Conservation (phyloP, 1,140 invertebrate species). For the Philotrypesis tridentata region DNA sequence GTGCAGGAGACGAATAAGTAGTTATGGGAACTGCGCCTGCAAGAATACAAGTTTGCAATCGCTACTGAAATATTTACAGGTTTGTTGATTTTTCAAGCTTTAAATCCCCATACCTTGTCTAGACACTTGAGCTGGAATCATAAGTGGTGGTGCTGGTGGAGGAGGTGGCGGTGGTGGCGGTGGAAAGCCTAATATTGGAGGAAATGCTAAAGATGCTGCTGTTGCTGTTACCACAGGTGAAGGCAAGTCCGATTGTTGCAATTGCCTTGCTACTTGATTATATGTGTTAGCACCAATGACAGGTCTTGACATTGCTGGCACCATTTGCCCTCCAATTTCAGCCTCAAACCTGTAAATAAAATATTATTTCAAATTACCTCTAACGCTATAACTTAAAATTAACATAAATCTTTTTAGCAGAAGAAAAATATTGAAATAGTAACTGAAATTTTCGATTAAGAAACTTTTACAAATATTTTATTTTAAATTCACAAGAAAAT, state of each 20-base stretch:
- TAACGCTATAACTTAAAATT: background rate
- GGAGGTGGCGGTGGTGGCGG: slow-evolving; percentile 77
- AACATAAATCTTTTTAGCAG: too few relatives aligned
- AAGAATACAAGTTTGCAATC: slow-evolving; percentile 38
- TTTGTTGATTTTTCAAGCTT: slow-evolving; percentile 34
- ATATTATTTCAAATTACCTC: background rate
- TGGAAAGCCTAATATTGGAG: slow-evolving; percentile 68
- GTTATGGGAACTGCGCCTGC: slow-evolving; percentile 68
- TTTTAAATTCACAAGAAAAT: slow-evolving; percentile 6
- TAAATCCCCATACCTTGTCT: slow-evolving; percentile 63
- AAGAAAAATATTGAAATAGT: background rate
- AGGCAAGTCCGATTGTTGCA: slow-evolving; percentile 75
- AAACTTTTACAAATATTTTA: background rate
- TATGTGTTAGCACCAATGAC: slow-evolving; percentile 82
- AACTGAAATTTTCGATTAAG: background rate
- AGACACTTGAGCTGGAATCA: slow-evolving; percentile 77
- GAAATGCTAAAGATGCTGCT: slow-evolving; percentile 63
- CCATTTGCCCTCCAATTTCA: slow-evolving; percentile 83
- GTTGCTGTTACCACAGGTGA: slow-evolving; percentile 67
- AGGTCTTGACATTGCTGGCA: slow-evolving; percentile 74
- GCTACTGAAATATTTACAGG: slow-evolving; percentile 28
- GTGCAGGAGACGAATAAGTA: slow-evolving; percentile 69
- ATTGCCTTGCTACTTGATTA: slow-evolving; percentile 78
- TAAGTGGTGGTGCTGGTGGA: slow-evolving; percentile 73
- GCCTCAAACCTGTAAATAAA: slow-evolving; percentile 83